These are phyloP conservation scores for Hirtodrosophila confusa DNA, from an alignment of 2,888 invertebrate species.

Conservation along the genomic window DNA sequence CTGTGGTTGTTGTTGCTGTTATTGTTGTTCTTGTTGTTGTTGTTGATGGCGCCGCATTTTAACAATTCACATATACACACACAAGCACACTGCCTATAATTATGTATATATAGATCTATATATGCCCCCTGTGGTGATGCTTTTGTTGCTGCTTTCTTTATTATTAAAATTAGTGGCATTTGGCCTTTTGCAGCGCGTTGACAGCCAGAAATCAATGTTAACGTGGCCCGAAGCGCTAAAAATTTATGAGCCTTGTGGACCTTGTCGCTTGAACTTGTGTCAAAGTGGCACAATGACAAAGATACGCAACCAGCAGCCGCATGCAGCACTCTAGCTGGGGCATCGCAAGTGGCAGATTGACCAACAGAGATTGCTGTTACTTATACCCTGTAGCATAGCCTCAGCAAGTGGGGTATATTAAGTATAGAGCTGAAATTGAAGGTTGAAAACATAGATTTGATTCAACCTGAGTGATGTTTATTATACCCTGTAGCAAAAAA, in stretches of 20 bases:
- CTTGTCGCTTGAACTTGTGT: slow-evolving; percentile 76
- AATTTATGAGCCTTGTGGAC: slow-evolving; percentile 57
- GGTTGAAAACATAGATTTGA: too few relatives aligned
- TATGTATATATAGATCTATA: slow-evolving; percentile 9
- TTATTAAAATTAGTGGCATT: slow-evolving; percentile 64
- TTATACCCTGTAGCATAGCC: slow-evolving; percentile 19
- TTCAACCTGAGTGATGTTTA: too few relatives aligned
- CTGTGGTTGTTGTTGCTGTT: slow-evolving; percentile 39
- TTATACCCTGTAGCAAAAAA: too few relatives aligned
- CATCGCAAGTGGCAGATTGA: slow-evolving; percentile 15
- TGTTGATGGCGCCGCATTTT: slow-evolving; percentile 65
- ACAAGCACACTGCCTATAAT: slow-evolving; percentile 3
- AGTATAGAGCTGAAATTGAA: too few relatives aligned
- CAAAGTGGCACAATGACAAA: slow-evolving; percentile 72
- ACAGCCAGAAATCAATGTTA: slow-evolving; percentile 73
- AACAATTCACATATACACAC: slow-evolving; percentile 48
- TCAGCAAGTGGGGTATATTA: neutral
- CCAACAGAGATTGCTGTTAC: slow-evolving; percentile 1
- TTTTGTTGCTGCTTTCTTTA: slow-evolving; percentile 37
- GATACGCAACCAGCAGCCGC: slow-evolving; percentile 29
- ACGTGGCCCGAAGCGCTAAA: slow-evolving; percentile 48
- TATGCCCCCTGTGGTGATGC: slow-evolving; percentile 5
- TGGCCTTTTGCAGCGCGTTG: slow-evolving; percentile 74
- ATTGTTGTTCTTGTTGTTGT: slow-evolving; percentile 26
- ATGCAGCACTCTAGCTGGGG: slow-evolving; percentile 8